These are phyloP conservation scores for Drosophila ercepeae DNA, from an alignment of 1,140 invertebrate species.

Conservation along the genomic window DNA sequence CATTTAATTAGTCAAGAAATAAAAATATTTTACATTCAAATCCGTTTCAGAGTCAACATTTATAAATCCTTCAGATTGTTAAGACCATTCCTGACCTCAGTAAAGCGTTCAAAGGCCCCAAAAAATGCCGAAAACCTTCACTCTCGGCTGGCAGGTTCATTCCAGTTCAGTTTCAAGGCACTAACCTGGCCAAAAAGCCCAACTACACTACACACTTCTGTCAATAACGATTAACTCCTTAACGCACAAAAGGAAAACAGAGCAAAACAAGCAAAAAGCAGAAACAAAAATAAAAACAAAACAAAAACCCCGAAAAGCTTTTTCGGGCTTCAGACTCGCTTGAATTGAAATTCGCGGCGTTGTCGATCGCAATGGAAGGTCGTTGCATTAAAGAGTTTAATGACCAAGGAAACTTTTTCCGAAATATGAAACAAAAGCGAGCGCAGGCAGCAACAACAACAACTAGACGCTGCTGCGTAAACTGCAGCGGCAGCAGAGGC, in stretches of 20 bases:
- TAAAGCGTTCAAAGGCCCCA: slow-evolving; percentile 38
- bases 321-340: slow-evolving; percentile 37
- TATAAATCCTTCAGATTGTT: slow-evolving; percentile 20
- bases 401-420: slow-evolving; percentile 81
- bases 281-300: slow-evolving; percentile 28
- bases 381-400: slow-evolving; percentile 82
- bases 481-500: slow-evolving; percentile 36
- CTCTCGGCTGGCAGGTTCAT: slow-evolving; percentile 48
- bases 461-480: slow-evolving; percentile 55
- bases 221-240: slow-evolving; percentile 48
- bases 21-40: neutral
- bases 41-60: neutral
- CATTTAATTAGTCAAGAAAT: no score
- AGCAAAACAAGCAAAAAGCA: slow-evolving; percentile 41
- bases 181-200: slow-evolving; percentile 45
- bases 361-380: slow-evolving; percentile 73
- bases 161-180: slow-evolving; percentile 64
- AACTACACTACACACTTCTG: slow-evolving; percentile 46
- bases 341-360: slow-evolving; percentile 73
- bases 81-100: slow-evolving; percentile 46
- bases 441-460: slow-evolving; percentile 47
- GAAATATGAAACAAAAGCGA: slow-evolving; percentile 78
- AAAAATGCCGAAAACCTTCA: slow-evolving; percentile 33
- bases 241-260: slow-evolving; percentile 17
- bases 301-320: slow-evolving; percentile 37